Evolutionary conservation across 2,797 vertebrate genomes (phyloP), one percentile per base, ranked within the genome.

Genomic region (Distichodus sexfasciatus): DNA sequence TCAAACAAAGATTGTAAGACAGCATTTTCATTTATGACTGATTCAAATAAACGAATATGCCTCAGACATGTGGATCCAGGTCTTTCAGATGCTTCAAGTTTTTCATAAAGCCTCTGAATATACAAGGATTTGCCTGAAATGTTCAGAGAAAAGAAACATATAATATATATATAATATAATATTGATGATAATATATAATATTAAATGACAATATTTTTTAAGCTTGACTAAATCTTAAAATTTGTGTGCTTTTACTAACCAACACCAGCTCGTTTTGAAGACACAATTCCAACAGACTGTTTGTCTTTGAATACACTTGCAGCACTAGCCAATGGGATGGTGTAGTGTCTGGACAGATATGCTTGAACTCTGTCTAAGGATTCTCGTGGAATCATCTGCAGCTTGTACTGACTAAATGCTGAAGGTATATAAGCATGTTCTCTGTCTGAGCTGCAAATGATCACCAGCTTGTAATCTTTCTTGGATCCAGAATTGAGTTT

Each of bases 361-460:
- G 0, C 50, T 81, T 92, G 94, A 71, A 96, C 84, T 23, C 75
- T 83, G 0, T 17, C 11, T 0, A 84, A 54, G 0, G 88, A 60
- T 8, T 87, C 87, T 76, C 92, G 92, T 4, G 94, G 94, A 36
- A 92, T 84, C 84, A 94, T 77, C 59, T 89, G 94, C 72, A 94
- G 84, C 59, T 91, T 93, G 86, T 89, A 88, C 64, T 92, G 93
- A 85, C 94, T 96, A 85, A 99, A 96, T 66, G 88, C 93, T 3
- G 95, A 94, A 2, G 95, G 96, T 54, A 98, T 84, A 81, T 96
- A 94, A 60, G 93, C 81, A 81, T 96, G 91, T 66, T 98, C 96
- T 76, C 88, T 87, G 55, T 94, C 93, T 0, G 87, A 86, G 79
- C 92, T 93, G 61, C 96, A 99, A 65, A 98, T 77, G 8, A 99